Conservation (phyloP, 2,797 vertebrate genomes). For the Falco concolor region DNA sequence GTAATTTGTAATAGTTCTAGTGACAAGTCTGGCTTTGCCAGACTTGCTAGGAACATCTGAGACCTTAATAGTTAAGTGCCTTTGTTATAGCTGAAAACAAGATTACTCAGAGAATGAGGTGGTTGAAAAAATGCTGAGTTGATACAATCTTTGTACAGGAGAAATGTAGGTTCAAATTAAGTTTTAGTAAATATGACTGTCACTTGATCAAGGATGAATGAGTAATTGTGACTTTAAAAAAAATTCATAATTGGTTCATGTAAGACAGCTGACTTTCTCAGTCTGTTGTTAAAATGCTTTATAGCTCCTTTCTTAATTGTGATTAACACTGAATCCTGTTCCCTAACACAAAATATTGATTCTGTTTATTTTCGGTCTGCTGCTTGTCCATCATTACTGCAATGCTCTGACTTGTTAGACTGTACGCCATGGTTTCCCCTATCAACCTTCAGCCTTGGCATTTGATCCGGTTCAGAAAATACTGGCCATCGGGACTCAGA, state of each 20-base stretch:
- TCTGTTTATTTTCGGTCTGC: constrained; percentile 50
- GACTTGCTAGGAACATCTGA: not conserved
- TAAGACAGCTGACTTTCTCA: not conserved
- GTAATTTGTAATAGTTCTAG: constrained; percentile 1
- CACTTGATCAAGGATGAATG: not conserved
- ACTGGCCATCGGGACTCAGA: constrained; percentile 92
- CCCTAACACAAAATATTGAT: constrained; percentile 26
- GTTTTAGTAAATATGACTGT: not conserved
- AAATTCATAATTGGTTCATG: not conserved
- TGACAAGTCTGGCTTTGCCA: not conserved
- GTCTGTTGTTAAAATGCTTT: not conserved
- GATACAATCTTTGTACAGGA: not conserved
- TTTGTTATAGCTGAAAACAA: not conserved
- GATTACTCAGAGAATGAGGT: not conserved
- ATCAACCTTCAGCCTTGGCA: constrained; percentile 95
- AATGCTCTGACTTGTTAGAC: constrained; percentile 79
- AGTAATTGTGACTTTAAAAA: not conserved
- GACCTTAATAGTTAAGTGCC: not conserved
- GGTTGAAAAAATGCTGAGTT: not conserved
- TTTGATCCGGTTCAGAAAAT: constrained; percentile 99
- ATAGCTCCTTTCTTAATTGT: not conserved
- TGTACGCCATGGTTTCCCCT: constrained; percentile 97
- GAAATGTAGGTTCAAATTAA: not conserved
- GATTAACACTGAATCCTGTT: not conserved
- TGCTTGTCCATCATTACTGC: constrained; percentile 20